Evolutionary conservation across 1,140 invertebrate genomes (phyloP), one percentile per base, ranked within the genome.

Genomic region (Bombus consobrinus): DNA sequence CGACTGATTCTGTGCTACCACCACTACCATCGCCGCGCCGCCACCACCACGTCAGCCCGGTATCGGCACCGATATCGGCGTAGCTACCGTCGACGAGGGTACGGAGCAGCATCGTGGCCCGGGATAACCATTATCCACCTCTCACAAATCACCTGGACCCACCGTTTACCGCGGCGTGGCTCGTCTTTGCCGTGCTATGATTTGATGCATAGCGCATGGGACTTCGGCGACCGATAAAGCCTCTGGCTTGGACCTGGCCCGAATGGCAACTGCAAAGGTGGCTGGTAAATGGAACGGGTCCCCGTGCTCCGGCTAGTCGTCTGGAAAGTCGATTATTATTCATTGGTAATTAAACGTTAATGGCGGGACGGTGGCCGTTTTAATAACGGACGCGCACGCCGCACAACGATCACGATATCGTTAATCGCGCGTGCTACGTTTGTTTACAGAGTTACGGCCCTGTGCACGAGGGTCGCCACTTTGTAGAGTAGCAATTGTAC

Each of bases 111-210:
- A 81, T 82, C 86, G 91, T 86, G 86, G 91, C 92, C 92, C 92
- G 93, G 92, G 93, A 92, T 93, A 91, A 88, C 89, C 91, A 92
- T 92, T 92, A 92, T 92, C 91, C 89, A 89, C 88, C 90, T 94
- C 92, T 94, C 93, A 93, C 94, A 94, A 95, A 95, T 95, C 94
- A 94, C 92, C 91, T 94, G 91, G 92, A 93, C 92, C 92, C 84
- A 87, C 92, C 81, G 91, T 22, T 53, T 53, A 53, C 47, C 92
- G 91, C 77, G 72, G 84, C 73, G 47, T 22, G 75, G 64, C 69
- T 78, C 85, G 84, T 89, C 88, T 89, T 89, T 75, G 83, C 75
- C 32, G 66, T 39, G 66, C 66, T 69, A 62, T 59, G 83, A 73
- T 81, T 81, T 66, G 43, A 86, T 74, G 62, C 72, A 69, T 66